Percentiles rank a stretch among this genome's conserved stretches.
These are phyloP conservation scores for Platynereis dumerilii DNA, from an alignment of 2,888 invertebrate genomes.

Conservation along the genomic window DNA sequence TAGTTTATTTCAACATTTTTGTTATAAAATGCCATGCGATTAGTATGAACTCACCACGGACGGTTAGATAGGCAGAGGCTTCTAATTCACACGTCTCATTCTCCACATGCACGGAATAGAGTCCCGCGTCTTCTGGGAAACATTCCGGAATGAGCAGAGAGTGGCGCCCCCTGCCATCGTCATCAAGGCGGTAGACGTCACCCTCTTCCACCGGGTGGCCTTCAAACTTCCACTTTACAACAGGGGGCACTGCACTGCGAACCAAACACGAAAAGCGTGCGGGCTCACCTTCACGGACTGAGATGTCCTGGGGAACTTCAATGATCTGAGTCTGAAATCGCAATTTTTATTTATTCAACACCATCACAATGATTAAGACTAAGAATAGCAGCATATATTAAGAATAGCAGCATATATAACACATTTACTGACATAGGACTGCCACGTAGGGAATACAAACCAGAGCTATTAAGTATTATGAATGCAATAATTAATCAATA, in stretches of 20 bases:
- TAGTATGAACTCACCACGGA: constrained; percentile 73
- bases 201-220: constrained; percentile 31
- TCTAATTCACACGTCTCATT: constrained; percentile 98
- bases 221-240: constrained; percentile 35
- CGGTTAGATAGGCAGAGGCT: constrained; percentile 95
- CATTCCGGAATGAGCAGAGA: constrained; percentile 84
- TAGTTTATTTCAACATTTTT: too few species aligned
- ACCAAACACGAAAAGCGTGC: constrained; percentile 35
- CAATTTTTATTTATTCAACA: too few species aligned
- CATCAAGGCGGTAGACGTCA: constrained; percentile 33
- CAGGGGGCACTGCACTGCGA: constrained; percentile 21
- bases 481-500: too few species aligned
- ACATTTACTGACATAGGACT: too few species aligned
- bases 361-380: too few species aligned
- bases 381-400: too few species aligned
- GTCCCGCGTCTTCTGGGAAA: constrained; percentile 94
- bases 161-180: constrained; percentile 21
- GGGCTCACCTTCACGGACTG: constrained; percentile 52
- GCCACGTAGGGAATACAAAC: too few species aligned
- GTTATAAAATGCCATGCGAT: too few species aligned
- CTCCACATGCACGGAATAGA: constrained; percentile 92
- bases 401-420: too few species aligned
- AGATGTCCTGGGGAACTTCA: constrained; percentile 41
- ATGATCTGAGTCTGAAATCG: constrained; percentile 16
- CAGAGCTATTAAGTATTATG: too few species aligned